Conservation (phyloP, 2,888 invertebrate species). For the Phania funesta region DNA sequence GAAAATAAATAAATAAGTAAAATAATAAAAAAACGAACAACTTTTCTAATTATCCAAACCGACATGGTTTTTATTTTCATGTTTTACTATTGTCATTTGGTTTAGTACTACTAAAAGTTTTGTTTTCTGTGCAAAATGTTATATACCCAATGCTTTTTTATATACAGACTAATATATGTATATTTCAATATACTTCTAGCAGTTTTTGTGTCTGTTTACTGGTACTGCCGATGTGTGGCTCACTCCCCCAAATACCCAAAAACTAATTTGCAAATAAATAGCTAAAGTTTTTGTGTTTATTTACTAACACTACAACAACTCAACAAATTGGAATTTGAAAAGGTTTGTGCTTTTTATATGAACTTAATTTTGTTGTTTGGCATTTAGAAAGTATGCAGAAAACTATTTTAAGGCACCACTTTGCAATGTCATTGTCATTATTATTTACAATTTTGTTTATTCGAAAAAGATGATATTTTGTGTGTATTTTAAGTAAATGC, state of each 20-base stretch:
- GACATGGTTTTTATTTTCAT: constrained; percentile 58
- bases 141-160: constrained; percentile 39
- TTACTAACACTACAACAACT: constrained; percentile 50
- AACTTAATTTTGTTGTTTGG: constrained; percentile 3
- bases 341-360: neutral
- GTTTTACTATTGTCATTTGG: constrained; percentile 26
- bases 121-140: constrained; percentile 10
- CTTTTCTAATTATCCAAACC: constrained; percentile 66
- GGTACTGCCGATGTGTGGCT: constrained; percentile 20
- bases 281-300: constrained; percentile 58
- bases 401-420: constrained; percentile 30
- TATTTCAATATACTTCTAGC: neutral
- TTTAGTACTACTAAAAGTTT: constrained; percentile 41
- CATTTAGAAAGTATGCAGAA: constrained; percentile 15
- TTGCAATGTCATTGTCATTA: constrained; percentile 67
- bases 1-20: constrained; percentile 46
- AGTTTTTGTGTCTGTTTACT: constrained; percentile 11
- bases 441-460: constrained; percentile 21
- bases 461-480: neutral
- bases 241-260: constrained; percentile 36
- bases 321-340: constrained; percentile 17
- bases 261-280: constrained; percentile 68
- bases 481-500: constrained; percentile 7
- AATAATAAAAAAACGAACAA: constrained; percentile 41
- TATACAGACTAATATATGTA: constrained; percentile 35